Base-by-base conservation (phyloP, 53 echinoderm and acorn worm genomes). In the Mesocentrotus franciscanus region DNA sequence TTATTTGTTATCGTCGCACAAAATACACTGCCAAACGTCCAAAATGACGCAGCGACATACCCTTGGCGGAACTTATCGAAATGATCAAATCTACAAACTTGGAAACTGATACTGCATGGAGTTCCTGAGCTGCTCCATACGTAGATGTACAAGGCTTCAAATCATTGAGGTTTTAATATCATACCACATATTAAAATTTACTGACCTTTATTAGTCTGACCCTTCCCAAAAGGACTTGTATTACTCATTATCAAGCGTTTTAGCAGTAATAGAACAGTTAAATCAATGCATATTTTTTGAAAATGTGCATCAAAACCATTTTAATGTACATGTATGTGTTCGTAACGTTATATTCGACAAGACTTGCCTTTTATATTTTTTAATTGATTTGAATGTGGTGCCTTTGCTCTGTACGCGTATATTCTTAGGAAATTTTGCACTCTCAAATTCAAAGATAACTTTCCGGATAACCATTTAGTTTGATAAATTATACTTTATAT, bases 311-410 rank as follows among this genome's bases (percentile, higher is more conserved):
- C 32, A 29, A 1, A 30, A 27, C 10, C 36, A 79, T 35, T 39
- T 36, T 35, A 36, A 39, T 36, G 36, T 18, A 39, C 20, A 81
- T 81, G 18, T 42, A 76, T 76, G 39, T 81, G 42, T 42, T 81
- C 33, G 36, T 81, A 81, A 36, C 2, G 81, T 81, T 81, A 15
- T 81, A 42, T 81, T 36, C 42, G 81, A 81, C 42, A 18, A 39
- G 15, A 81, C 81, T 81, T 79, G 79, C 79, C 79, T 79, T 81
- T 81, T 18, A 81, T 81, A 39, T 81, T 36, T 81, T 72, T 42
- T 9, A 20, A 39, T 39, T 81, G 36, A 81, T 81, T 81, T 81
- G 1, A 81, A 81, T 81, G 81, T 42, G 36, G 81, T 81, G 81
- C 81, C 81, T 81, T 81, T 81, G 81, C 42, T 81, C 8, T 39